These are phyloP conservation scores for Dermatemys mawii DNA, from an alignment of 2,113 vertebrate genomes.

Conservation along the genomic window DNA sequence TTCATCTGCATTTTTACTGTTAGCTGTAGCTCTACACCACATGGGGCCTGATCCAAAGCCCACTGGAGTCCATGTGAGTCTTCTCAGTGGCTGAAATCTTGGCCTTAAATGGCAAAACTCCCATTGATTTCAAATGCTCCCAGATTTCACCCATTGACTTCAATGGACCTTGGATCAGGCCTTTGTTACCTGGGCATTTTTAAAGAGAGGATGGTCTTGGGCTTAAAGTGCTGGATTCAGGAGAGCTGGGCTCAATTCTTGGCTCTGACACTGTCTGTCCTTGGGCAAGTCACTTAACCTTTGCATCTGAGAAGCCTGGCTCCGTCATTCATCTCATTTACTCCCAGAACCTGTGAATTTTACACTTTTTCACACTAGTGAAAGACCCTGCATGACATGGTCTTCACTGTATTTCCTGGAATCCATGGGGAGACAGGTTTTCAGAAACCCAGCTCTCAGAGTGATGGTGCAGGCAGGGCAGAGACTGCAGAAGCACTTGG, in stretches of 20 bases:
- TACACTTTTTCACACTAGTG: slow-evolving; percentile 48
- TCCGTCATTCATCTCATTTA: slow-evolving; percentile 39
- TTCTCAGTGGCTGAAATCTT: background rate
- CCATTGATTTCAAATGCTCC: background rate
- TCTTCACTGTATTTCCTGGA: slow-evolving; percentile 40
- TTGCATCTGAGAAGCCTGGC: slow-evolving; percentile 45
- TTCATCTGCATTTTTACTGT: background rate
- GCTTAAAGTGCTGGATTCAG: background rate
- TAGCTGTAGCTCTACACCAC: background rate
- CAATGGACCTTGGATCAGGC: background rate
- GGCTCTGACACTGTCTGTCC: background rate
- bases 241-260: background rate
- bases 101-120: background rate
- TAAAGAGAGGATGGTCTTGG: background rate
- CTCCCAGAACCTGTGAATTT: slow-evolving; percentile 54
- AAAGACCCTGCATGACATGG: slow-evolving; percentile 50
- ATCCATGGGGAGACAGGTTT: slow-evolving; percentile 56
- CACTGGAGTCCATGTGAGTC: background rate
- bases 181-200: background rate
- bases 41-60: background rate
- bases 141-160: background rate
- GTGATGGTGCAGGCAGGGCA: slow-evolving; percentile 14
- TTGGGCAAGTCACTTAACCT: background rate
- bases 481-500: slow-evolving; percentile 37
- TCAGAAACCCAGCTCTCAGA: slow-evolving; percentile 53